phyloP scores from a whole-genome alignment of 2,113 vertebrate species.

The Nyctibius bracteatus region DNA sequence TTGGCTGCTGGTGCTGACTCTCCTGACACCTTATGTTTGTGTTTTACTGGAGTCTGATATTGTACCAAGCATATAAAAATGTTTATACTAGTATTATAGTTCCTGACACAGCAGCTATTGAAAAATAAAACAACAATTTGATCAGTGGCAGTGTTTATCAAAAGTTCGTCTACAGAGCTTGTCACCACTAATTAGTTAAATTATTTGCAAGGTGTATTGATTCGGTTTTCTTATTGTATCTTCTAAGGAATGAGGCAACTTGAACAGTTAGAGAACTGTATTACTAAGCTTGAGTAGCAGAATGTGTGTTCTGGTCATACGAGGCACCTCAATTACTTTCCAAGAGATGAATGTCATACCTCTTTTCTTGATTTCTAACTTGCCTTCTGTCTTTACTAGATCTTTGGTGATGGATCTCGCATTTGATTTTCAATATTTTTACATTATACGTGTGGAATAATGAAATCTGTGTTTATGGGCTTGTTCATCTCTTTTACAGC shows the following conservation, averaged over 20 bases:
- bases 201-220: background rate
- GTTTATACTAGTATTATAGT: background rate
- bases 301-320: background rate
- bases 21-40: rapidly evolving
- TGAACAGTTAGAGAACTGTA: background rate
- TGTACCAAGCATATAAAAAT: background rate
- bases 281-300: background rate
- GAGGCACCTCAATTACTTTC: background rate
- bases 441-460: background rate
- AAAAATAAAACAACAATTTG: background rate
- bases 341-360: background rate
- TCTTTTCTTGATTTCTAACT: background rate
- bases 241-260: background rate
- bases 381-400: background rate
- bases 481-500: background rate
- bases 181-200: background rate
- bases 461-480: background rate
- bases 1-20: background rate
- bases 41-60: background rate
- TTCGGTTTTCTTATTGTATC: background rate
- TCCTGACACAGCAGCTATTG: background rate
- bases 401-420: background rate
- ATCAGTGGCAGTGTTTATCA: background rate
- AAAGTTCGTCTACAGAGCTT: background rate
- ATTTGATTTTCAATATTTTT: background rate